A percentile compares a stretch with the other conserved stretches of the same genome.
phyloP scores from a whole-genome alignment of 2,113 vertebrate genomes.

The Butorides virescens region DNA sequence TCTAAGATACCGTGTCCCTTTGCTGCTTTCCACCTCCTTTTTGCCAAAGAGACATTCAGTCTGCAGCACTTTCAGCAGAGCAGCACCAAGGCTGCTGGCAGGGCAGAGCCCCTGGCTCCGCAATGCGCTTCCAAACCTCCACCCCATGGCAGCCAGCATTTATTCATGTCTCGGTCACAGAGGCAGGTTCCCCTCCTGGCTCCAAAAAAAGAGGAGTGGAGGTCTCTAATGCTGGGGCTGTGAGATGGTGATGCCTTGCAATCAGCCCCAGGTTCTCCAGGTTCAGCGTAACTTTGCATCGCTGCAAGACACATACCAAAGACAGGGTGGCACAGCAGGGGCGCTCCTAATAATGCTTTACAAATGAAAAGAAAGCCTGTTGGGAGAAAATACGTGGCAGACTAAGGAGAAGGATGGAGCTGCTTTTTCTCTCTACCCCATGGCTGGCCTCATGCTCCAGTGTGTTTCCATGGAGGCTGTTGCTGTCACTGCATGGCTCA shows the following conservation, averaged over 20 bases:
- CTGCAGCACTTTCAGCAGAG: background rate
- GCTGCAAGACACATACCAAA: background rate
- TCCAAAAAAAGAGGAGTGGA: background rate
- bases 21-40: background rate
- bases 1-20: background rate
- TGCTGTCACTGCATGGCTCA: slow-evolving; percentile 59
- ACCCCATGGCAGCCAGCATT: background rate
- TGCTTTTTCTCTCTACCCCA: slow-evolving; percentile 43
- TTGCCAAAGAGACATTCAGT: background rate
- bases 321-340: background rate
- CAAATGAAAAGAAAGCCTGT: background rate
- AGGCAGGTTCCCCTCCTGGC: background rate
- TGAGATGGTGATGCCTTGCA: background rate
- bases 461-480: slow-evolving; percentile 71
- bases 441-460: slow-evolving; percentile 13
- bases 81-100: background rate
- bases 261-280: background rate
- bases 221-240: background rate
- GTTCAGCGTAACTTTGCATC: background rate
- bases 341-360: background rate
- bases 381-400: background rate
- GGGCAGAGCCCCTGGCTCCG: background rate
- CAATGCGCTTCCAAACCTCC: background rate
- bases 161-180: background rate
- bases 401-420: background rate